Percentiles rank a stretch among this genome's conserved stretches.
phyloP scores from a whole-genome alignment of 2,113 vertebrate species.

The Equus przewalskii region DNA sequence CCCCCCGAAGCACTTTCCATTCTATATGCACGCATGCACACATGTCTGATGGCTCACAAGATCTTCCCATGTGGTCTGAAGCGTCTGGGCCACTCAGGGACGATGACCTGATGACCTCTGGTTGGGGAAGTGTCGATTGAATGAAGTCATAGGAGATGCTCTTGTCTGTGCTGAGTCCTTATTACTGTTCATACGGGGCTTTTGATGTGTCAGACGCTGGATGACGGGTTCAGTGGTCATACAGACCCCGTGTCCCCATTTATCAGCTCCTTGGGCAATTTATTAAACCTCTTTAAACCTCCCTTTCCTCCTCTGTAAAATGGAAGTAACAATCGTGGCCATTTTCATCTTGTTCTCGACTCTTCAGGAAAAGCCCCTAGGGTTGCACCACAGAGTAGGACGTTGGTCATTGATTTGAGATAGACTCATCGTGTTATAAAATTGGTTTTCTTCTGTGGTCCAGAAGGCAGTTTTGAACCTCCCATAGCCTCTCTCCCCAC shows the following conservation, averaged over 20 bases:
- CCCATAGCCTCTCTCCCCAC: neutral
- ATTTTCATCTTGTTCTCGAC: neutral
- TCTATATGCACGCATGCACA: fast-evolving
- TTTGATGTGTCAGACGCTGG: neutral
- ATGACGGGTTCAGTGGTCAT: neutral
- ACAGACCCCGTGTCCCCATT: neutral
- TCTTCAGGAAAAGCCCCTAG: neutral
- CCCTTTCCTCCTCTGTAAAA: neutral
- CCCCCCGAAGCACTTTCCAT: fast-evolving
- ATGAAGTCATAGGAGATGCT: neutral
- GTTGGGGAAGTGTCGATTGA: neutral
- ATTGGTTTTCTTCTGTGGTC: neutral
- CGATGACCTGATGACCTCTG: neutral
- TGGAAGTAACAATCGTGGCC: neutral
- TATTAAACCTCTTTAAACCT: neutral
- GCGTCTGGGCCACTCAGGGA: neutral
- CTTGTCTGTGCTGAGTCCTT: neutral
- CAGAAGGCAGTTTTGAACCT: neutral
- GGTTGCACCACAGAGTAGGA: neutral
- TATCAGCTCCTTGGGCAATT: neutral
- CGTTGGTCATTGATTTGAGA: neutral
- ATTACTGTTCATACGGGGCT: neutral
- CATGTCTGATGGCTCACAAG: neutral
- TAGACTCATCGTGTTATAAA: neutral
- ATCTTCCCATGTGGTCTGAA: neutral